A percentile compares a stretch with the other conserved stretches of the same genome.
phyloP scores from a whole-genome alignment of 2,113 vertebrate genomes.

The Nettapus auritus region DNA sequence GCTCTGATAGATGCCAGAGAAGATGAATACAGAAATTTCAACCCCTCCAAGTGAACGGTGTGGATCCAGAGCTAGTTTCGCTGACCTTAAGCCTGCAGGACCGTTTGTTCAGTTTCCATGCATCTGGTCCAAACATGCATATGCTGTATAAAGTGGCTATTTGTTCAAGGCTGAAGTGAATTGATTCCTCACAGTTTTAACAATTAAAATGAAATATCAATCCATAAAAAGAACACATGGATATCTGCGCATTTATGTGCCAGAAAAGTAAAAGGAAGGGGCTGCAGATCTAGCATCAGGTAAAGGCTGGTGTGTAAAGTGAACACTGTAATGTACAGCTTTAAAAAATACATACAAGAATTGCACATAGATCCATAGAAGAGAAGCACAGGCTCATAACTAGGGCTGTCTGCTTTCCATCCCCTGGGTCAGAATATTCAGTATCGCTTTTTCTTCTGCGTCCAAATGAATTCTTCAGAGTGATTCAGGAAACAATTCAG shows the following conservation, averaged over 20 bases:
- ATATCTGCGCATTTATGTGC: constrained; percentile 74
- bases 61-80: constrained; percentile 2
- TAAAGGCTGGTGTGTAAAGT: constrained; percentile 76
- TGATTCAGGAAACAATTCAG: background rate
- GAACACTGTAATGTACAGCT: constrained; percentile 82
- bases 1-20: background rate
- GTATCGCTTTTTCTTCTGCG: background rate
- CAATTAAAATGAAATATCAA: constrained; percentile 55
- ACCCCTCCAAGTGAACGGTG: background rate
- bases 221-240: constrained; percentile 54
- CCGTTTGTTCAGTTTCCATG: constrained; percentile 39
- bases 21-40: background rate
- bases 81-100: constrained; percentile 49
- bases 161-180: constrained; percentile 80
- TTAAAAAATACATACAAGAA: constrained; percentile 80
- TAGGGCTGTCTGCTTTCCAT: constrained; percentile 37
- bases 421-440: background rate
- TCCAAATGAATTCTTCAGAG: background rate
- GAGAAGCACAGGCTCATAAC: constrained; percentile 61
- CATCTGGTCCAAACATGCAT: constrained; percentile 57
- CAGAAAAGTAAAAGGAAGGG: constrained; percentile 51
- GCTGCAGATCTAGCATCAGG: constrained; percentile 64
- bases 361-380: constrained; percentile 87
- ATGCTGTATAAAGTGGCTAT: constrained; percentile 70
- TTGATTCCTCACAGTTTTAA: constrained; percentile 79